Percentiles rank a stretch among this genome's conserved stretches.
phyloP scores from a whole-genome alignment of 2,888 invertebrate genomes.

The Chrysomela aeneicollis region DNA sequence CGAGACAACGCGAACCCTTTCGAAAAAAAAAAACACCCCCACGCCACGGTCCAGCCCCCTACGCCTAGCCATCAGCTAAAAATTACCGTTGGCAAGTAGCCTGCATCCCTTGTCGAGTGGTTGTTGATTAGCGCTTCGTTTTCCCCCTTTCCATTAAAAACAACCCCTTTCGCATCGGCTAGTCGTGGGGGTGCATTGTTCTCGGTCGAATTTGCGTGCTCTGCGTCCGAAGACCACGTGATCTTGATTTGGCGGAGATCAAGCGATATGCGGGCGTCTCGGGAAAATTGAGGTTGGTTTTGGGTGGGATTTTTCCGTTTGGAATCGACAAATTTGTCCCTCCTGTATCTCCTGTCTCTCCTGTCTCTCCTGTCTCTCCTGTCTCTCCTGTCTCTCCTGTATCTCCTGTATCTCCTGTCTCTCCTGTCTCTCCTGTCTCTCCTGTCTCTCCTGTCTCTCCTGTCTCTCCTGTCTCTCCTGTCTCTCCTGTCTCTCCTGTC shows the following conservation, averaged over 20 bases:
- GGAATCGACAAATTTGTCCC: too few species aligned
- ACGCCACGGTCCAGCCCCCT: neutral
- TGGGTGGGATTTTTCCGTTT: too few species aligned
- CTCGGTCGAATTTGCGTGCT: conserved; percentile 11
- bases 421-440: too few species aligned
- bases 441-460: too few species aligned
- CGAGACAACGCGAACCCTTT: too few species aligned
- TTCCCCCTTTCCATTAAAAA: conserved; percentile 21
- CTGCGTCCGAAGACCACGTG: neutral
- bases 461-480: too few species aligned
- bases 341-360: too few species aligned
- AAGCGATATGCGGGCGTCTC: neutral
- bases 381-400: too few species aligned
- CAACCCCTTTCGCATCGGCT: conserved; percentile 22
- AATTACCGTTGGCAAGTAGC: conserved; percentile 13
- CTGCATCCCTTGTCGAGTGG: conserved; percentile 13
- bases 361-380: too few species aligned
- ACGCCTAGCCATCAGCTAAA: conserved; percentile 16
- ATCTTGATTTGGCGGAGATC: neutral
- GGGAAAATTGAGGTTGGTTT: too few species aligned
- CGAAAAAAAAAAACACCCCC: neutral
- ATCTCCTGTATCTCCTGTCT: too few species aligned
- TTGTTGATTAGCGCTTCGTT: conserved; percentile 27
- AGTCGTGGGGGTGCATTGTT: conserved; percentile 19
- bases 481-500: too few species aligned